Evolutionary conservation across 2,113 vertebrate species (phyloP).

Genomic region (Nyctereutes procyonoides): DNA sequence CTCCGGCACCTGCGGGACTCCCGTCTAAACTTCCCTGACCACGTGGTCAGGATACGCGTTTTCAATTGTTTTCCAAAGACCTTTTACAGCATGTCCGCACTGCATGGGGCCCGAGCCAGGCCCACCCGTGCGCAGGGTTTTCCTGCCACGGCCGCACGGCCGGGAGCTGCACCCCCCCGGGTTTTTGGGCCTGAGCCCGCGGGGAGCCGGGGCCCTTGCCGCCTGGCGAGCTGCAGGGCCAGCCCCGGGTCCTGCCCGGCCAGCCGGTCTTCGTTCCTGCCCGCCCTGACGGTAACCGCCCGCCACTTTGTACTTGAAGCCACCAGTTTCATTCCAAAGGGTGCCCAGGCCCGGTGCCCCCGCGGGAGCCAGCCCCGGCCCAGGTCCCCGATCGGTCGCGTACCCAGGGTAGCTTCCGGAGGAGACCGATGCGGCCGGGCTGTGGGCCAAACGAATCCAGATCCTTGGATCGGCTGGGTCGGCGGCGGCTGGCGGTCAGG

Average conservation of each 20-base stretch:
- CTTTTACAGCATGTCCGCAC: conserved; percentile 18
- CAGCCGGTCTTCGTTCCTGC: conserved; percentile 18
- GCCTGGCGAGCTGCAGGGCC: neutral
- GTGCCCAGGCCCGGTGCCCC: neutral
- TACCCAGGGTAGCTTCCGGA: conserved; percentile 61
- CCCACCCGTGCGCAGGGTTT: neutral
- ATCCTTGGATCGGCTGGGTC: neutral
- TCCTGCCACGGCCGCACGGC: neutral
- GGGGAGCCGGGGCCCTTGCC: neutral
- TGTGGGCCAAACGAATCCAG: neutral
- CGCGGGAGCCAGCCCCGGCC: neutral
- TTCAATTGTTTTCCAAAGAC: conserved; percentile 72
- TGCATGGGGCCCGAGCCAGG: neutral
- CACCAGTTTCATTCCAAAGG: conserved; percentile 76
- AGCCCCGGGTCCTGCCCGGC: neutral
- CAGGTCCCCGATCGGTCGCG: neutral
- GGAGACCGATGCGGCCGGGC: neutral
- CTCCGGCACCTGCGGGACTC: neutral
- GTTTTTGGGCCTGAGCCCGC: neutral
- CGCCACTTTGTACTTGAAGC: conserved; percentile 68
- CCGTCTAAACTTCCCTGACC: conserved; percentile 18
- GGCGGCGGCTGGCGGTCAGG: neutral
- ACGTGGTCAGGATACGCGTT: accelerated
- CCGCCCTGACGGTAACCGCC: neutral
- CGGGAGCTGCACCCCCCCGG: neutral